phyloP scores from a whole-genome alignment of 2,797 vertebrate genomes.

The Geotrypetes seraphini region DNA sequence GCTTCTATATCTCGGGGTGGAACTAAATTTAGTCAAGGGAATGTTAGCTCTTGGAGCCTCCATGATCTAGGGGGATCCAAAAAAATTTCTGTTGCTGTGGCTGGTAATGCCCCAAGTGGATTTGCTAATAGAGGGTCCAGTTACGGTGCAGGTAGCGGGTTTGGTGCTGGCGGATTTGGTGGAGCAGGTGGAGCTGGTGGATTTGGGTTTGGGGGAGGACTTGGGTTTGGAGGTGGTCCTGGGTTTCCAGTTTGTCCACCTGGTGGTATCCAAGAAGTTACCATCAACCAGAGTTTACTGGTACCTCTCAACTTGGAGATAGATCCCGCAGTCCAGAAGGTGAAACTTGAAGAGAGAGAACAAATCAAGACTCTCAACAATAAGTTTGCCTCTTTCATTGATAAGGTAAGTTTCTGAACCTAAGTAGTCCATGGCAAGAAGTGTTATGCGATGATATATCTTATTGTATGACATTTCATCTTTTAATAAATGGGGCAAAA shows the following conservation, averaged over 20 bases:
- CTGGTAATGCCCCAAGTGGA: conserved; percentile 32
- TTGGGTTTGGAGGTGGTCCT: conserved; percentile 11
- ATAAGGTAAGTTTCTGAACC: conserved; percentile 80
- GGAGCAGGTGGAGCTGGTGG: conserved; percentile 28
- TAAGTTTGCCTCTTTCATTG: conserved; percentile 89
- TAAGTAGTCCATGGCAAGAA: conserved; percentile 44
- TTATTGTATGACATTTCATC: too few species aligned
- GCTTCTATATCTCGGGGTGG: neutral
- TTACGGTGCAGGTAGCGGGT: conserved; percentile 34
- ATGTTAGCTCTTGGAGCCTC: conserved; percentile 36
- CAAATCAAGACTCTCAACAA: conserved; percentile 92
- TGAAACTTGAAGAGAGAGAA: conserved; percentile 75
- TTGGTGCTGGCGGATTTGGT: conserved; percentile 39
- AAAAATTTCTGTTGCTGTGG: conserved; percentile 23
- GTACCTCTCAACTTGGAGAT: conserved; percentile 75
- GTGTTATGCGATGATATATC: conserved; percentile 50
- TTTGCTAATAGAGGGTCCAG: conserved; percentile 37
- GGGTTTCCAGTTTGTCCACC: conserved; percentile 28
- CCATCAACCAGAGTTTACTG: conserved; percentile 72
- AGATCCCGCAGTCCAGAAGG: conserved; percentile 65
- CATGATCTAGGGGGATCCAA: conserved; percentile 17
- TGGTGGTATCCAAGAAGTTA: conserved; percentile 53
- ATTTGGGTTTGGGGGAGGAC: conserved; percentile 30
- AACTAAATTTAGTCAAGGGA: neutral
- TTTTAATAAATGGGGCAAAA: too few species aligned